Base-by-base conservation (phyloP, 2,888 invertebrate species). In the Noctua pronuba region DNA sequence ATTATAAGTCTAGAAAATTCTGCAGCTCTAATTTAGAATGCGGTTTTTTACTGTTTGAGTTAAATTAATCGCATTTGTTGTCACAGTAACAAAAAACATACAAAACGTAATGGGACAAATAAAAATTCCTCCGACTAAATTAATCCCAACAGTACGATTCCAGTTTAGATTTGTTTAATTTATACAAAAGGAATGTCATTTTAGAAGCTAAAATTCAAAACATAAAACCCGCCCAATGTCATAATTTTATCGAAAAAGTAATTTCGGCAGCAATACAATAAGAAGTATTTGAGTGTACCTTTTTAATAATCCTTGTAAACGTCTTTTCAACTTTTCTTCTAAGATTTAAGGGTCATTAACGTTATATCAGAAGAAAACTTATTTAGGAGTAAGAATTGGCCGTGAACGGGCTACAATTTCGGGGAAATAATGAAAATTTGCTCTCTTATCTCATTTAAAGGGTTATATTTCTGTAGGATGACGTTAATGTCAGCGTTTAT, bases 401-500 rank as follows among this genome's bases (percentile, higher is more conserved):
- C 75, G 70, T 62, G 41, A 80, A 65, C 46, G 31, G 55, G 31
- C 8, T 75, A 71, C 38, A 70, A 70, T 69, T 81, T 72, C 38
- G 49, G 64, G 58, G 28, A 21, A 65, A 81, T 85, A 73, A 78
- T 87, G 82, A 71, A 75, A 81, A 88, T 77, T 76, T 79, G 69
- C 75, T 38, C 49, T 66, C 38, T 79, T 88, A 88, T 88, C 87
- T 78, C n/a, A 71, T 88, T 64, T 49, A 71, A 75, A 67, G 73
- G 67, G 75, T 72, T 74, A 73, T 77, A 83, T 69, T 77, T 77
- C 69, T 81, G 24, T 60, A 76, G 6, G 55, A 75, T 75, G 84
- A 76, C 79, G 69, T 71, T 84, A 84, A 84, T 77, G 79, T 52
- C 67, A 58, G 79, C 83, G 81, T 83, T 86, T 77, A 88, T 82